Conservation (phyloP, 2,888 invertebrate species). For the Pristionchus arcanus region DNA sequence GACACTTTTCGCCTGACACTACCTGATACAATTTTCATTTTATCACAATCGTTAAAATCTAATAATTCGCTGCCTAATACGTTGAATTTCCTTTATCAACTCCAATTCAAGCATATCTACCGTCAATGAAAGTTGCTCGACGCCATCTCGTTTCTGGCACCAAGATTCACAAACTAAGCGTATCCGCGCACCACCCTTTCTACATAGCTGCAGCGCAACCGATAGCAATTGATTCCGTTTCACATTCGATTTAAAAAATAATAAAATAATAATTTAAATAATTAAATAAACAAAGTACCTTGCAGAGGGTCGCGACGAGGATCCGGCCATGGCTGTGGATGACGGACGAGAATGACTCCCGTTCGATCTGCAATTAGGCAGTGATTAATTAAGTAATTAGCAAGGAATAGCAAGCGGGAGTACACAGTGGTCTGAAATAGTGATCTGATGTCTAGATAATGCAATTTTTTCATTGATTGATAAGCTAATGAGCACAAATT, state of each 20-base stretch:
- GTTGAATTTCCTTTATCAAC: too few relatives aligned
- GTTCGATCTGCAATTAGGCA: slow-evolving; percentile 43
- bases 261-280: background rate
- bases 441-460: too few relatives aligned
- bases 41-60: too few relatives aligned
- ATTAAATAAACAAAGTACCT: background rate
- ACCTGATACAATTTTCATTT: too few relatives aligned
- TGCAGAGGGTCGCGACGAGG: slow-evolving; percentile 30
- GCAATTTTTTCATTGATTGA: too few relatives aligned
- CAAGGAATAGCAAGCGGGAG: background rate
- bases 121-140: too few relatives aligned
- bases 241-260: background rate
- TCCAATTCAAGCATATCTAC: too few relatives aligned
- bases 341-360: slow-evolving; percentile 49
- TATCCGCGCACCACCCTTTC: background rate
- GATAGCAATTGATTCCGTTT: background rate
- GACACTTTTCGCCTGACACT: too few relatives aligned
- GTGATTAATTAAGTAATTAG: background rate
- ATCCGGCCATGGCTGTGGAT: slow-evolving; percentile 55
- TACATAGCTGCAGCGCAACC: background rate
- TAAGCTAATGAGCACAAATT: too few relatives aligned
- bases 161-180: background rate
- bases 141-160: too few relatives aligned
- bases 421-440: too few relatives aligned
- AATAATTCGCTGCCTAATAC: too few relatives aligned